These are phyloP conservation scores for Plecturocebus donacophilus DNA, from an alignment of 2,113 vertebrate species.

Conservation along the genomic window DNA sequence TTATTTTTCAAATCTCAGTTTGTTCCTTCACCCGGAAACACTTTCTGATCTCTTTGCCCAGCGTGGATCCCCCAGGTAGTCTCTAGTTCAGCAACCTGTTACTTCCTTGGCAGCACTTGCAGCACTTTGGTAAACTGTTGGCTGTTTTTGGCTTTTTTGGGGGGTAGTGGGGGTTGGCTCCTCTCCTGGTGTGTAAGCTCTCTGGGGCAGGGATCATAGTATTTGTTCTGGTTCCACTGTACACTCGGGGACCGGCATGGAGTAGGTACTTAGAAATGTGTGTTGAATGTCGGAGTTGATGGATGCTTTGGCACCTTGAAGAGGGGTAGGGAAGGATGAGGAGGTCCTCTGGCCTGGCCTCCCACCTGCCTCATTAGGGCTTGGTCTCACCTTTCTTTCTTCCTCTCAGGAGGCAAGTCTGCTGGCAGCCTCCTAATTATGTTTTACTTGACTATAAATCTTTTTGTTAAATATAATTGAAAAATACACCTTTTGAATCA, in stretches of 20 bases:
- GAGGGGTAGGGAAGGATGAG: neutral
- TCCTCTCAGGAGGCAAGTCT: constrained; percentile 52
- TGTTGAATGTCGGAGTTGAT: neutral
- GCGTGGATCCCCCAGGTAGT: too few species aligned
- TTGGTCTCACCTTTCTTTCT: constrained; percentile 57
- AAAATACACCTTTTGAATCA: constrained; percentile 80
- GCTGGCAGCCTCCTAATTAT: constrained; percentile 74
- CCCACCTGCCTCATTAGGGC: constrained; percentile 23
- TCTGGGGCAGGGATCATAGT: neutral
- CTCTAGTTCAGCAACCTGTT: neutral
- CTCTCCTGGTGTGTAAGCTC: neutral
- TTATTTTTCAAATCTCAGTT: neutral
- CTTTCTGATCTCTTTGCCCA: neutral
- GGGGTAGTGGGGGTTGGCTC: too few species aligned
- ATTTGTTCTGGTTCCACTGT: neutral
- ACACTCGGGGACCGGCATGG: neutral
- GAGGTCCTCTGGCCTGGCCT: neutral
- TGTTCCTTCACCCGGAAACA: neutral
- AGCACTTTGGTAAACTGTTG: neutral
- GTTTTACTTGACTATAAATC: constrained; percentile 76
- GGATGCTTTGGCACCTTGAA: neutral
- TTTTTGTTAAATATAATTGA: constrained; percentile 82
- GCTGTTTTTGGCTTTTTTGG: neutral
- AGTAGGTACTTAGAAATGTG: neutral
- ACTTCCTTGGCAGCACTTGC: neutral